Base-by-base conservation (phyloP, 2,797 vertebrate genomes). In the Clarias pachynema region DNA sequence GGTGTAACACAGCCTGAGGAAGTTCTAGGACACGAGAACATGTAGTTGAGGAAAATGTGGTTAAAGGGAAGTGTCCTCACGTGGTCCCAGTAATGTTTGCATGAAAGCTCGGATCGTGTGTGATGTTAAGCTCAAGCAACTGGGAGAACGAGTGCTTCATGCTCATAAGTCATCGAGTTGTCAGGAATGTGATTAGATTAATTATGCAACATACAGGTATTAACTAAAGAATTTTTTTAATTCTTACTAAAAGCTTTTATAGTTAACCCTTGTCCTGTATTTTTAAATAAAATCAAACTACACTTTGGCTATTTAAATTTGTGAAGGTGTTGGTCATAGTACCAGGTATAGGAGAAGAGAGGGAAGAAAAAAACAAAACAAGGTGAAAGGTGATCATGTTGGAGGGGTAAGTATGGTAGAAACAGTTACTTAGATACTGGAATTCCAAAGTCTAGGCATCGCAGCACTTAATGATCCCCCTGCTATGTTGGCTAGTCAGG, bases 31-130 rank as follows among this genome's bases (percentile, higher is more conserved):
- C 16, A 12, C 20, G 31, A 68, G 20, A 75, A 31, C 16, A 78
- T 75, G 83, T 78, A 84, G 82, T 88, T 86, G 77, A 86, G 68
- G 49, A 49, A 24, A 34, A 15, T 40, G 37, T 87, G 82, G 84
- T 44, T 66, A 82, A 82, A 65, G 69, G 65, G 82, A 86, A 88
- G 82, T 73, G 53, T 79, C 63, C 44, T 68, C 56, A 66, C 49
- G 37, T 49, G 18, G 15, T 37, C 62, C 77, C 53, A 65, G 75
- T 57, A 66, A 79, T 34, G 62, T 81, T 81, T 40, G 37, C 65
- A 59, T 84, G 24, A 53, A 56, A 77, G 37, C 70, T 22, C 18
- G 22, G 66, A 80, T 80, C 81, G 72, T 40, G 24, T 79, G 81
- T 63, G 65, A 14, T 37, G 59, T 63, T 82, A 60, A 57, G 22